Evolutionary conservation across 2,888 invertebrate genomes (phyloP).

Genomic region (Trissolcus brochymenae): DNA sequence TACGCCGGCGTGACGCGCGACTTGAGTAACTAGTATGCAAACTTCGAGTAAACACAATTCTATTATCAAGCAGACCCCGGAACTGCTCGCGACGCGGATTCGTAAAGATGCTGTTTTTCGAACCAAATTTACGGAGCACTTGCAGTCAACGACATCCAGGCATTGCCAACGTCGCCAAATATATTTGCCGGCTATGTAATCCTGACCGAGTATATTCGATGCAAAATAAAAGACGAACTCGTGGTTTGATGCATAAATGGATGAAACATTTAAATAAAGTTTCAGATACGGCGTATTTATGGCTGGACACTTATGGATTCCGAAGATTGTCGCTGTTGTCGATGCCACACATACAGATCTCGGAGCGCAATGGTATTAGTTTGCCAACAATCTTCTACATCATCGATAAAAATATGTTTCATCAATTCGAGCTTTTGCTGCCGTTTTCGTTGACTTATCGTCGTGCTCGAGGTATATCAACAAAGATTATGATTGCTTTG

Average conservation of each 20-base stretch:
- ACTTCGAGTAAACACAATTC: slow-evolving; percentile 74
- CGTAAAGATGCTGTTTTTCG: slow-evolving; percentile 43
- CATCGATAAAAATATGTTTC: background rate
- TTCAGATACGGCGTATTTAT: slow-evolving; percentile 39
- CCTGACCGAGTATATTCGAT: slow-evolving; percentile 37
- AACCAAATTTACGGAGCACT: slow-evolving; percentile 57
- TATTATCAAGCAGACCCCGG: slow-evolving; percentile 65
- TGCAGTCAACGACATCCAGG: slow-evolving; percentile 57
- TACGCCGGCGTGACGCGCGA: slow-evolving; percentile 68
- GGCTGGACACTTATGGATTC: slow-evolving; percentile 23
- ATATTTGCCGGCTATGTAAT: slow-evolving; percentile 38
- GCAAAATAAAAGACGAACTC: slow-evolving; percentile 44
- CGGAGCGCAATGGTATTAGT: slow-evolving; percentile 12
- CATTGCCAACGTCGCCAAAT: slow-evolving; percentile 59
- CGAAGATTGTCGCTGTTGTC: slow-evolving; percentile 32
- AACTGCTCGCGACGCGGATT: slow-evolving; percentile 33
- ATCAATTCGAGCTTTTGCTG: background rate
- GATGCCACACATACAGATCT: background rate
- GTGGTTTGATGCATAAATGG: slow-evolving; percentile 52
- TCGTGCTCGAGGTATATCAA: too few relatives aligned
- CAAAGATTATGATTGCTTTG: too few relatives aligned
- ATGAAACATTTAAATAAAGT: slow-evolving; percentile 54
- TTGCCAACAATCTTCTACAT: background rate
- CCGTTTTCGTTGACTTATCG: background rate
- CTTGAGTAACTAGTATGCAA: slow-evolving; percentile 72